phyloP scores from a whole-genome alignment of 2,113 vertebrate species.

The Platycercus adscitus region DNA sequence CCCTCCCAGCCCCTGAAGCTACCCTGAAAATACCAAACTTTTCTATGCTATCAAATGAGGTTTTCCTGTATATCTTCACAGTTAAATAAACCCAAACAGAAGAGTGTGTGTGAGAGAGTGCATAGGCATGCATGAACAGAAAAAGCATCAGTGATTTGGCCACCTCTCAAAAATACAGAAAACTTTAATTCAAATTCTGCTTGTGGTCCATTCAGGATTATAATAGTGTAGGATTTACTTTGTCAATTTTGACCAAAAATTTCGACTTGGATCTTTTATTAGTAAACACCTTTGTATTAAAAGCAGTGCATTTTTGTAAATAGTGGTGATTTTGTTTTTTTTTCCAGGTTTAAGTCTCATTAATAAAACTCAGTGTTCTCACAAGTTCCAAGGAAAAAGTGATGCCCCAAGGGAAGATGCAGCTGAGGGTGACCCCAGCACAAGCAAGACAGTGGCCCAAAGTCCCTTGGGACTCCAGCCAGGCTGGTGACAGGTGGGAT shows the following conservation, averaged over 20 bases:
- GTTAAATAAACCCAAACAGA: not conserved
- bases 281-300: not conserved
- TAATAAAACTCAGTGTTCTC: not conserved
- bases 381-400: not conserved
- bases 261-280: not conserved
- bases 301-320: not conserved
- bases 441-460: not conserved
- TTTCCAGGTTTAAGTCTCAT: not conserved
- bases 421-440: not conserved
- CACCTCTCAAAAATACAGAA: not conserved
- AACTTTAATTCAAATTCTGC: not conserved
- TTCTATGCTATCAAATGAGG: not conserved
- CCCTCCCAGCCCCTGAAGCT: rapidly evolving
- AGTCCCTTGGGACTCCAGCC: rapidly evolving
- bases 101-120: not conserved
- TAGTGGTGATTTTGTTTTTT: not conserved
- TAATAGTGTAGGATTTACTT: not conserved
- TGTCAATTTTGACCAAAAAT: not conserved
- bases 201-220: not conserved
- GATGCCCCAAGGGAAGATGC: not conserved
- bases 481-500: not conserved
- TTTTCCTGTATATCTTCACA: not conserved
- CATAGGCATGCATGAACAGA: too few relatives aligned
- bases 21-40: not conserved
- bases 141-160: not conserved